Percentiles rank a stretch among this genome's conserved stretches.
phyloP scores from a whole-genome alignment of 2,888 invertebrate species.

The Spilarctia lutea region DNA sequence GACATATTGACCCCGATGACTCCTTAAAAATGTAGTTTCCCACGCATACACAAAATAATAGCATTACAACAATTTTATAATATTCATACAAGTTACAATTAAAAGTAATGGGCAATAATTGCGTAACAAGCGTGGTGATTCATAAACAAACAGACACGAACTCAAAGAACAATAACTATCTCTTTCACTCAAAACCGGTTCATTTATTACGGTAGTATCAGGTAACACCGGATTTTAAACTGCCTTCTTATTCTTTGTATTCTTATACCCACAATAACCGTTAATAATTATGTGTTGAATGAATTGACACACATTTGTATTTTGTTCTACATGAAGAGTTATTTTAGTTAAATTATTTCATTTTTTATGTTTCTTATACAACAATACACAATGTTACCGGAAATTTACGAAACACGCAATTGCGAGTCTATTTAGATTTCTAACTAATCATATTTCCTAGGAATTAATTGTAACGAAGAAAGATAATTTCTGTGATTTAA shows the following conservation, averaged over 20 bases:
- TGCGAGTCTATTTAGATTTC: too few relatives aligned
- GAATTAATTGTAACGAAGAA: too few relatives aligned
- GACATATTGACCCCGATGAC: constrained; percentile 9
- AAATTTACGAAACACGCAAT: too few relatives aligned
- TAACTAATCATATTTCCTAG: too few relatives aligned
- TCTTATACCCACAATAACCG: constrained; percentile 3
- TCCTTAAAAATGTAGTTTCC: constrained; percentile 15
- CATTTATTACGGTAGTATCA: constrained; percentile 16
- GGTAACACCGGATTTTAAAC: constrained; percentile 7
- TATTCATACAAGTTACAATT: constrained; percentile 24
- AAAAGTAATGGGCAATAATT: constrained; percentile 21
- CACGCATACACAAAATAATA: constrained; percentile 18
- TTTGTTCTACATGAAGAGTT: background rate
- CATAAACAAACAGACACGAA: constrained; percentile 18
- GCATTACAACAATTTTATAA: constrained; percentile 13
- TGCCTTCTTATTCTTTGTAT: constrained; percentile 5
- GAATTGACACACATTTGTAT: constrained; percentile 3
- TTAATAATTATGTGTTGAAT: background rate
- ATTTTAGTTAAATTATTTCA: background rate
- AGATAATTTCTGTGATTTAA: too few relatives aligned
- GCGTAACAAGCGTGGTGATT: constrained; percentile 16
- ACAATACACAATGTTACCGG: background rate
- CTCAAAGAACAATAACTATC: constrained; percentile 22
- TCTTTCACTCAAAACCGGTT: constrained; percentile 24
- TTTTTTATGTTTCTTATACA: background rate